phyloP scores from a whole-genome alignment of 2,797 vertebrate species.

The Clarias fuscus region DNA sequence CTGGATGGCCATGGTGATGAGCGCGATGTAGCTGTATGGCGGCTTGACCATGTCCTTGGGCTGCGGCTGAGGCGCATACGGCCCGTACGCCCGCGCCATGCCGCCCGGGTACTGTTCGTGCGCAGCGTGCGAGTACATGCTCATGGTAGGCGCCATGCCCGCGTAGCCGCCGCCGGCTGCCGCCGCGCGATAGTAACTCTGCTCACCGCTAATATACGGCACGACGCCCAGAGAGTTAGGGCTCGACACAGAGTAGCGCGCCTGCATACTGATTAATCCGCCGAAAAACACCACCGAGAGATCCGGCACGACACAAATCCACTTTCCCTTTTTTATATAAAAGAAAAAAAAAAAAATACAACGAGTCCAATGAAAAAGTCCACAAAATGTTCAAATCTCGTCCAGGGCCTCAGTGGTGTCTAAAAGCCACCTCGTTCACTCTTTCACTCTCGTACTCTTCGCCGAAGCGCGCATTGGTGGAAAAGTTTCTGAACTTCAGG shows the following conservation, averaged over 20 bases:
- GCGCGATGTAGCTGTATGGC: conserved; percentile 91
- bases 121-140: conserved; percentile 92
- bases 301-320: conserved; percentile 62
- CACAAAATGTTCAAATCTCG: conserved; percentile 30
- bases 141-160: conserved; percentile 96
- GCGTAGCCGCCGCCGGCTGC: conserved; percentile 86
- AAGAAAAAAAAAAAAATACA: conserved; percentile 7
- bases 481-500: conserved; percentile 90
- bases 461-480: conserved; percentile 72
- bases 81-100: conserved; percentile 89
- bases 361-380: conserved; percentile 37
- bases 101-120: conserved; percentile 84
- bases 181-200: conserved; percentile 91
- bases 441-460: conserved; percentile 52
- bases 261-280: conserved; percentile 85
- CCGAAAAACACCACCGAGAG: conserved; percentile 60
- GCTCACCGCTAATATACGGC: conserved; percentile 94
- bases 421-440: conserved; percentile 3
- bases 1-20: conserved; percentile 95
- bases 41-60: conserved; percentile 98
- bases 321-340: conserved; percentile 54
- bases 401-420: conserved; percentile 10
- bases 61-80: conserved; percentile 86
- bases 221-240: conserved; percentile 97
- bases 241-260: conserved; percentile 96